Evolutionary conservation across 2,888 invertebrate genomes (phyloP).

Genomic region (Spodoptera littoralis): DNA sequence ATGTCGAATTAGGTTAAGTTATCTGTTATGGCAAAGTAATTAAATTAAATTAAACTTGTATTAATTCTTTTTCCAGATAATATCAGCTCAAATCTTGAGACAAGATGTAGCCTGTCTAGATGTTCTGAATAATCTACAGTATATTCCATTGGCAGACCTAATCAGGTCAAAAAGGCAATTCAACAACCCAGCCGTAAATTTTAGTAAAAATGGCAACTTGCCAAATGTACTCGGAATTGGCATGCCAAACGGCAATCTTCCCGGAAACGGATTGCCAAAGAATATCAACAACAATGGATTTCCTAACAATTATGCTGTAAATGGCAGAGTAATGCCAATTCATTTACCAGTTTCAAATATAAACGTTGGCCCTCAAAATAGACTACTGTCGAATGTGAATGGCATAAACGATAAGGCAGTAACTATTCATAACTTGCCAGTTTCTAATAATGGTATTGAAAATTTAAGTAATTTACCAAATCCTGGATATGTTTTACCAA

Average conservation of each 20-base stretch:
- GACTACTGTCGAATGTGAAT: constrained; percentile 13
- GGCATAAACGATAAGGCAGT: constrained; percentile 11
- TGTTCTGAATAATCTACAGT: constrained; percentile 17
- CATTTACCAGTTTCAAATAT: constrained; percentile 5
- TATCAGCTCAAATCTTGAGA: constrained; percentile 50
- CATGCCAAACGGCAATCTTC: constrained; percentile 8
- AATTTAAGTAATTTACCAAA: constrained; percentile 3
- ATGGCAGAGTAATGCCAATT: constrained; percentile 1
- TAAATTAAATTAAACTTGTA: no score
- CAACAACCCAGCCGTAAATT: neutral
- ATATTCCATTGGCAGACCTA: neutral
- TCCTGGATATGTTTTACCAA: neutral
- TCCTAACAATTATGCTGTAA: neutral
- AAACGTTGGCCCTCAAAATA: constrained; percentile 12
- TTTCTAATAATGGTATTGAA: constrained; percentile 19
- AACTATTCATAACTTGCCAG: neutral
- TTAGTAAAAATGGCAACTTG: constrained; percentile 11
- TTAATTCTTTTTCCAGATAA: constrained; percentile 53
- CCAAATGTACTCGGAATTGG: constrained; percentile 10
- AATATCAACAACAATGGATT: constrained; percentile 19
- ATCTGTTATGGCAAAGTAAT: no score
- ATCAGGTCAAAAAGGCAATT: constrained; percentile 37
- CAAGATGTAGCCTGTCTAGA: constrained; percentile 43
- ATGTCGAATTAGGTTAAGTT: no score
- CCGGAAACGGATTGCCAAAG: constrained; percentile 8